phyloP scores from a whole-genome alignment of 2,113 vertebrate genomes.

The Gallinago undulata region DNA sequence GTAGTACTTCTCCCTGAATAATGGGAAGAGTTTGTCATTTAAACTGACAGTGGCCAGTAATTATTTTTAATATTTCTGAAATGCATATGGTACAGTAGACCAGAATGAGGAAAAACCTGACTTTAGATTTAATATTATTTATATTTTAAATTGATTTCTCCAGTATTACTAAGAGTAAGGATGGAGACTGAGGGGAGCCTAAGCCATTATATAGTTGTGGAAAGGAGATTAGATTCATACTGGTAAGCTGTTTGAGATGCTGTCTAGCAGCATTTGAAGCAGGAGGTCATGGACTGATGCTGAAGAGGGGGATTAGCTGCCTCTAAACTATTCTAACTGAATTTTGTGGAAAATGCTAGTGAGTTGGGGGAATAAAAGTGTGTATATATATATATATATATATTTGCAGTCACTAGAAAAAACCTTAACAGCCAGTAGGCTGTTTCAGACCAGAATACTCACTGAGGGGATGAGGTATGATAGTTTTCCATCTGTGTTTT shows the following conservation, averaged over 20 bases:
- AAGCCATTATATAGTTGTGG: neutral
- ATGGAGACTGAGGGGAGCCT: neutral
- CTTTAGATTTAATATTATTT: neutral
- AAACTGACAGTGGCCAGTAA: neutral
- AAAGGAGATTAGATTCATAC: constrained; percentile 16
- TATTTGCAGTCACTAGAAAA: neutral
- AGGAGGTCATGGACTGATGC: neutral
- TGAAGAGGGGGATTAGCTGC: neutral
- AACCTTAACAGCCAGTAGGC: neutral
- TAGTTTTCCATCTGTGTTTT: constrained; percentile 17
- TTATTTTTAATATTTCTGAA: neutral
- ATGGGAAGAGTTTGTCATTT: neutral
- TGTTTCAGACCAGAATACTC: neutral
- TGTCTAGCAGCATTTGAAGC: neutral
- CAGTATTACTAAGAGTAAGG: neutral
- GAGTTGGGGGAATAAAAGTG: fast-evolving
- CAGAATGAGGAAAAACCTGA: neutral
- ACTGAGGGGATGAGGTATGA: neutral
- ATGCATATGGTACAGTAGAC: neutral
- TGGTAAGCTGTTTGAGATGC: constrained; percentile 15
- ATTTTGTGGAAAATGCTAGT: neutral
- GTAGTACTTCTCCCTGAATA: neutral
- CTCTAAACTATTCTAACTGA: neutral
- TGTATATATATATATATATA: neutral
- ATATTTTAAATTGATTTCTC: neutral